Evolutionary conservation across 2,797 vertebrate species (phyloP).

Genomic region (Notoglanidium macrostoma): DNA sequence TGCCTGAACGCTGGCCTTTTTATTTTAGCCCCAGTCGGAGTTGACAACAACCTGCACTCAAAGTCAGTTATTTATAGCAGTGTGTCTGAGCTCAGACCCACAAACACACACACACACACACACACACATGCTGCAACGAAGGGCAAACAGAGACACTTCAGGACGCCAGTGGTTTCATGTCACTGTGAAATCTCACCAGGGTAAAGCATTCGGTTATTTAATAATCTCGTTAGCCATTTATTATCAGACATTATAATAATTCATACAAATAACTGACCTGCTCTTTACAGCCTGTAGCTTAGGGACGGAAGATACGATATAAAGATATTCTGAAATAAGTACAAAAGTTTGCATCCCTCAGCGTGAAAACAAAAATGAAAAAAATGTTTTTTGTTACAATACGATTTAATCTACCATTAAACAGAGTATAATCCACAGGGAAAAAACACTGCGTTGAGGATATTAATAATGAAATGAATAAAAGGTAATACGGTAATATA

Average conservation of each 20-base stretch:
- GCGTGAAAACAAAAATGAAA: too few species aligned
- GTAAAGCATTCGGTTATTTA: background rate
- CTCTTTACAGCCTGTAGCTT: background rate
- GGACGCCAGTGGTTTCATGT: conserved; percentile 16
- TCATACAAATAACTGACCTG: background rate
- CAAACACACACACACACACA: conserved; percentile 18
- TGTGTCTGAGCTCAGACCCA: conserved; percentile 1
- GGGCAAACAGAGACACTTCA: conserved; percentile 24
- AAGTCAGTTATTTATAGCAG: conserved; percentile 52
- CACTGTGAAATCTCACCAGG: background rate
- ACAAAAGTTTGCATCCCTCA: background rate
- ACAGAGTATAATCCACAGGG: conserved; percentile 1
- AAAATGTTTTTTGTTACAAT: background rate
- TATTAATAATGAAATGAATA: background rate
- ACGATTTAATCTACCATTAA: too few species aligned
- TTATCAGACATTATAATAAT: too few species aligned
- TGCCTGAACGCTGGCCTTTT: conserved; percentile 40
- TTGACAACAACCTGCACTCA: conserved; percentile 24
- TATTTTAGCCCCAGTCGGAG: conserved; percentile 10
- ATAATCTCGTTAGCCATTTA: background rate
- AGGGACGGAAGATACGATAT: background rate
- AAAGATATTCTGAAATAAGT: background rate
- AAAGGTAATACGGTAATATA: background rate
- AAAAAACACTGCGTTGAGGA: background rate
- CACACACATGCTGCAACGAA: background rate